Conservation (phyloP, 2,797 vertebrate species). For the Trichosurus vulpecula region DNA sequence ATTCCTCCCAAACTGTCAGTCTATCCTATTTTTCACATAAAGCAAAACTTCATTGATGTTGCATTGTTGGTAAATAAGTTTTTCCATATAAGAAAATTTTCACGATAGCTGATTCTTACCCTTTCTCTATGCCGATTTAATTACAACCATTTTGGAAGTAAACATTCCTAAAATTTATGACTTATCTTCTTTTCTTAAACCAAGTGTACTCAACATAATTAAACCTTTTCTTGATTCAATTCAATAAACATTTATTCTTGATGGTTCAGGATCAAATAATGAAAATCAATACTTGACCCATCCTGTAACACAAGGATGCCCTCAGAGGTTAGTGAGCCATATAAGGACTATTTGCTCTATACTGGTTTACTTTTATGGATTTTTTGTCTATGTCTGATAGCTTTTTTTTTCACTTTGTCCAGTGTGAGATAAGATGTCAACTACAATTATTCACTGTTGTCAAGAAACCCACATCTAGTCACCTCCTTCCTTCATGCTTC, state of each 20-base stretch:
- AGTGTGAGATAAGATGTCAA: background rate
- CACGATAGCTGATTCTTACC: background rate
- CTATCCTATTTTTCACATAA: background rate
- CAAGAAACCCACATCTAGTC: background rate
- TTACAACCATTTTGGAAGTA: background rate
- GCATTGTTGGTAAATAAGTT: background rate
- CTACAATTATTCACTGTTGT: background rate
- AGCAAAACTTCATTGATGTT: background rate
- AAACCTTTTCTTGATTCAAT: background rate
- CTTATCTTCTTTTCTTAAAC: background rate
- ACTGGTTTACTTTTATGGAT: background rate
- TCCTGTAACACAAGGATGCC: background rate
- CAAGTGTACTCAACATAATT: background rate
- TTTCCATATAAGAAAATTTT: background rate
- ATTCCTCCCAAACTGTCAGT: background rate
- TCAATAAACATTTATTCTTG: background rate
- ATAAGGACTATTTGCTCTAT: background rate
- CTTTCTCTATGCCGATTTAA: background rate
- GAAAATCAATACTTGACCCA: background rate
- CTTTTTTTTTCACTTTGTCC: background rate
- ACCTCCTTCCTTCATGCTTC: background rate
- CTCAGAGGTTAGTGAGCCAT: background rate
- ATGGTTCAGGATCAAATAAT: background rate
- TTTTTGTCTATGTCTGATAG: background rate
- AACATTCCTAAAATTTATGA: background rate